Evolutionary conservation across 2,888 invertebrate genomes (phyloP), one percentile per base, ranked within the genome.

Genomic region (Lithodes maja): DNA sequence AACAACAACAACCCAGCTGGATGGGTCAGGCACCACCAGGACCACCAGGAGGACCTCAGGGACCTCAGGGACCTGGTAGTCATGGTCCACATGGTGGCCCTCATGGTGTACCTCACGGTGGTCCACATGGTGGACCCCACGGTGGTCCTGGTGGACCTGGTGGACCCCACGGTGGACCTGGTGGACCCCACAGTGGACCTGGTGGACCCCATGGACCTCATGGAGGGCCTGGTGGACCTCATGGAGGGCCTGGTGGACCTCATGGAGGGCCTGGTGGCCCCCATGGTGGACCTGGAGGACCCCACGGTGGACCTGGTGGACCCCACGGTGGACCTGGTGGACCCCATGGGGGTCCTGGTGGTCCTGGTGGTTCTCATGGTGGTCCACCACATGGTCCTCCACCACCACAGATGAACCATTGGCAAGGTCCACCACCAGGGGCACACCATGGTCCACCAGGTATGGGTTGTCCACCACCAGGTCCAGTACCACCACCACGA

Each of bases 401-500:
- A 33, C 77, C 61, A 71, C 92, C 92, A n/a, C 91, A 90, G 52
- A 92, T 92, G 91, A 90, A 87, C 61, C 90, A 90, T n/a, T 91
- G 91, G 91, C 91, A 91, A 77, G 90, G 92, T 52, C 91, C 83
- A 74, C 92, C 93, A 71, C 87, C 91, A 49, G 92, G 92, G 79
- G 87, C 92, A 55, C 91, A 86, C 17, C 91, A 91, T 69, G 91
- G 91, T 0, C 91, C 91, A 49, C 91, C 91, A 7, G 91, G 91
- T 5, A 90, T 91, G 91, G 91, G 91, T 0, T 91, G 91, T 83
- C 93, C 93, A 15, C 94, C 94, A 33, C 94, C 94, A 3, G 94
- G 94, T 53, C 95, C 95, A 1, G 95, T 95, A 17, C 95, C 95
- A 1, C 95, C 95, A 50, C 95, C 95, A 50, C 90, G 91, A 9